A percentile compares a stretch with the other conserved stretches of the same genome.
Evolutionary conservation across 1,140 invertebrate species (phyloP).

Genomic region (Calephelis nemesis): DNA sequence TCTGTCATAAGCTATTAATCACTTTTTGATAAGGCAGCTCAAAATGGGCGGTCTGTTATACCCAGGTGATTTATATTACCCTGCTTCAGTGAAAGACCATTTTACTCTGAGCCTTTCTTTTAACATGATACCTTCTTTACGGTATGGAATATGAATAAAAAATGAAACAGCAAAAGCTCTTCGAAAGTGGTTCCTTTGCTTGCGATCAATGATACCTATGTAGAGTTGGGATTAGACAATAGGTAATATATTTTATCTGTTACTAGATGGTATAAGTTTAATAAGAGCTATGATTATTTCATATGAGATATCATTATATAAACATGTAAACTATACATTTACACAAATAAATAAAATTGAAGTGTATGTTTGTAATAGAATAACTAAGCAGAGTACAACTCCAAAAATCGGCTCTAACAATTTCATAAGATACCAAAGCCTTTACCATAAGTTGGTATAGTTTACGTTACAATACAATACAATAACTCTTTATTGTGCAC

Average conservation of each 20-base stretch:
- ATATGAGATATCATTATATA: too few relatives aligned
- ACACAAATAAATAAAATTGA: too few relatives aligned
- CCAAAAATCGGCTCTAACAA: too few relatives aligned
- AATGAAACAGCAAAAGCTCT: slow-evolving; percentile 22
- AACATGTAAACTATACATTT: too few relatives aligned
- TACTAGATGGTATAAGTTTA: neutral
- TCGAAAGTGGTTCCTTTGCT: slow-evolving; percentile 24
- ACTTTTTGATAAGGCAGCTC: slow-evolving; percentile 68
- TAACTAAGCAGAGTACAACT: too few relatives aligned
- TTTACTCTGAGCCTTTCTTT: slow-evolving; percentile 32
- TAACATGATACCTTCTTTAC: neutral
- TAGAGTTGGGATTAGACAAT: slow-evolving; percentile 48
- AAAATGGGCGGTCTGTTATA: slow-evolving; percentile 64
- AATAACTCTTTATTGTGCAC: too few relatives aligned
- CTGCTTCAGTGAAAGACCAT: slow-evolving; percentile 41
- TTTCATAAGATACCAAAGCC: too few relatives aligned
- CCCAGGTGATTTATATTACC: slow-evolving; percentile 66
- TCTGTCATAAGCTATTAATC: slow-evolving; percentile 70
- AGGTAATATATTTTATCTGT: slow-evolving; percentile 30
- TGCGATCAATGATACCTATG: slow-evolving; percentile 31
- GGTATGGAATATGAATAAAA: slow-evolving; percentile 11
- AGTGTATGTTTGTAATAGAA: too few relatives aligned
- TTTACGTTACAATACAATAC: too few relatives aligned
- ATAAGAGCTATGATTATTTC: too few relatives aligned
- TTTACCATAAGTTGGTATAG: too few relatives aligned